These are phyloP conservation scores for Xanthia togata DNA, from an alignment of 2,888 invertebrate genomes.

Conservation along the genomic window DNA sequence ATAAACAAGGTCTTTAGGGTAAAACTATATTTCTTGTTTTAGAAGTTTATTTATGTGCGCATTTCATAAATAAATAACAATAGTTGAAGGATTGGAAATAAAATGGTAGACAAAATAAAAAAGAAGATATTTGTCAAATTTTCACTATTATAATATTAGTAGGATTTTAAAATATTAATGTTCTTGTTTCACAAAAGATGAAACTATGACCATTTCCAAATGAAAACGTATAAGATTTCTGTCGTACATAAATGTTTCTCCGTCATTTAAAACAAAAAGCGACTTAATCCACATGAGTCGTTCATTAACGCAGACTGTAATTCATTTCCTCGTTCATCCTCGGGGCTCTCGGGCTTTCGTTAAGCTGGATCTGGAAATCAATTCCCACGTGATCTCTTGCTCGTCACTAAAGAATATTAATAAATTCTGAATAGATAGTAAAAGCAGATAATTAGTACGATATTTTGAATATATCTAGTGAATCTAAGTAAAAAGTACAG, in stretches of 20 bases:
- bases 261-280: constrained; percentile 52
- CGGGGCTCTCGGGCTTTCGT: constrained; percentile 54
- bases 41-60: neutral
- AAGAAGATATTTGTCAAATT: no score
- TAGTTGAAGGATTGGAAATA: neutral
- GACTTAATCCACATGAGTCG: constrained; percentile 48
- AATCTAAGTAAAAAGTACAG: neutral
- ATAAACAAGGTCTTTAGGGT: constrained; percentile 26
- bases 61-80: neutral
- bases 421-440: neutral
- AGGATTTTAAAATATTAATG: neutral
- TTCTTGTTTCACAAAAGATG: neutral
- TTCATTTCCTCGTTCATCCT: constrained; percentile 51
- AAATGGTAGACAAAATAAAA: no score
- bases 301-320: constrained; percentile 61
- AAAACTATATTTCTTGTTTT: neutral
- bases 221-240: neutral
- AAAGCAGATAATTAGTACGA: neutral
- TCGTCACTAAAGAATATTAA: constrained; percentile 38
- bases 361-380: constrained; percentile 60
- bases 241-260: constrained; percentile 37
- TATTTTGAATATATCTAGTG: neutral
- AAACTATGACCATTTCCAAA: neutral
- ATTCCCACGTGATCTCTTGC: constrained; percentile 46
- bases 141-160: no score